Evolutionary conservation across 2,888 invertebrate genomes (phyloP), one percentile per base, ranked within the genome.

Genomic region (Tridacna crocea): DNA sequence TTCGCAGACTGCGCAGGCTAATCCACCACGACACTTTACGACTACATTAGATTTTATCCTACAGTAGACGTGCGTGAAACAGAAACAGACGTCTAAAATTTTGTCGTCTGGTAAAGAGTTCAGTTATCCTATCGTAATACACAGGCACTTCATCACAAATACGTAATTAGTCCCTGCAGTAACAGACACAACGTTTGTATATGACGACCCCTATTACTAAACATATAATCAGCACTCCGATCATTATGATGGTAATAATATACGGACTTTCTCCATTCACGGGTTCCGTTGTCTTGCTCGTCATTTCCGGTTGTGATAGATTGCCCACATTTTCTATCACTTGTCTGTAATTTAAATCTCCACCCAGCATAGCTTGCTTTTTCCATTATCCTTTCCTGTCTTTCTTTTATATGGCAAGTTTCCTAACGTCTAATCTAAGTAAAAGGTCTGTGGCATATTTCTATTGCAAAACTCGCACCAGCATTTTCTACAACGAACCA

Each of bases 181-280:
- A 70, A 47, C 70, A 70, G 22, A 70, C 70, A 51, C 70, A 70
- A 12, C 70, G 70, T 51, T 70, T 70, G 70, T 70, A 70, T 24
- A 70, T 51, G 12, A 70, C 70, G 3, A 51, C 2, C 12, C 70
- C 51, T 17, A 70, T 11, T 24, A 47, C 2, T 13, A 70, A 22
- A 51, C 70, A 70, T 51, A 24, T 12, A 22, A 48, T 13, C 24
- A 70, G n/a, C 13, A 70, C 22, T 24, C 70, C 70, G 8, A 51
- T n/a, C 70, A 70, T 70, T 10, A 70, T 51, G 0, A 70, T 13
- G 19, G 47, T 70, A 70, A 70, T 36, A 22, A n/a, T 51, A 17
- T 47, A 46, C 22, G 70, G 70, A 70, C 47, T 47, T 8, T 70
- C 70, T 4, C 70, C 70, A 13, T 51, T 22, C 22, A 17, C 70